Evolutionary conservation across 1,140 invertebrate species (phyloP), one percentile per base, ranked within the genome.

Genomic region (Adelges cooleyi): DNA sequence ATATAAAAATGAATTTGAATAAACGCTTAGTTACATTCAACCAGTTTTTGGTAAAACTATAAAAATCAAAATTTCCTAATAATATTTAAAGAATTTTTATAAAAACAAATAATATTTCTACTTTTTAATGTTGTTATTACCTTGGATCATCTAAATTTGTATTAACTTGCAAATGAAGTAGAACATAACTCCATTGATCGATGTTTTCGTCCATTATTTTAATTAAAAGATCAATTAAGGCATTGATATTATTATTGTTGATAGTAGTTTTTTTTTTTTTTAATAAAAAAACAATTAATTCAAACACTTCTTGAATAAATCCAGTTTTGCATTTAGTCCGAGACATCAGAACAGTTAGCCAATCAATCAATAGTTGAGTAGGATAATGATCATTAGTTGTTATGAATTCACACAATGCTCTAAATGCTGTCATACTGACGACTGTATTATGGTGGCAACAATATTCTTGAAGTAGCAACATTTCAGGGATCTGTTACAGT

Each of bases 291-390:
- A 13, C 6, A 10, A 62, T 36, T 33, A 62, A 22, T 17, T 62
- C 42, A 62, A 62, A 62, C 22, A 62, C 46, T 29, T 62, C 56
- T 48, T 62, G 56, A 40, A 62, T 62, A 33, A 62, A 48, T 62
- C 38, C 56, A 15, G 25, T 48, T 62, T 22, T 62, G 20, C 25
- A 48, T 18, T 62, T 62, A 27, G 20, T 48, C 38, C 44, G 38
- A 9, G 42, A 6, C 2, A n/a, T 46, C 27, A 62, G 9, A n/a
- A 62, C 42, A 27, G 44, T 27, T 33, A 62, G 33, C 56, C 56
- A 62, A 17, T 62, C 56, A 15, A 48, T 29, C 33, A 62, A 33
- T 33, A 62, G 46, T 29, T 62, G 56, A 22, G 17, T 27, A 46
- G 42, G 56, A 46, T 62, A 48, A 33, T n/a, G n/a, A n/a, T 62